Evolutionary conservation across 2,797 vertebrate genomes (phyloP).

Genomic region (Liasis olivaceus): DNA sequence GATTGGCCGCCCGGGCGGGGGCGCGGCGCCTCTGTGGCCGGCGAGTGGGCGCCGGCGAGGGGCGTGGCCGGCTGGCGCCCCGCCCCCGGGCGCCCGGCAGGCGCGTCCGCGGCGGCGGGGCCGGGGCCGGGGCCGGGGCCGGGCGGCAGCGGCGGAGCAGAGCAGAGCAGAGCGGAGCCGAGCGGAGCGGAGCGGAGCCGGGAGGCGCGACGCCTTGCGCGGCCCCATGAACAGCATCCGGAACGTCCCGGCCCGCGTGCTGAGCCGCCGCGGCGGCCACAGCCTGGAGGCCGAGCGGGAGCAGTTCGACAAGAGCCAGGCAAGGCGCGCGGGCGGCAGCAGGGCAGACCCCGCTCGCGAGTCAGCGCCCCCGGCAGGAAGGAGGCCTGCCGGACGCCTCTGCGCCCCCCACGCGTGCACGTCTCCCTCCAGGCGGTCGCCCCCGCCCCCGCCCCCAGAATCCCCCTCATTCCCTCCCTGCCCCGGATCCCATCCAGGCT

Average conservation of each 20-base stretch:
- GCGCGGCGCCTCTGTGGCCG: background rate
- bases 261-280: slow-evolving; percentile 82
- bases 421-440: background rate
- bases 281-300: slow-evolving; percentile 90
- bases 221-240: slow-evolving; percentile 86
- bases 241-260: slow-evolving; percentile 87
- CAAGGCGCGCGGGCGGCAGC: no score
- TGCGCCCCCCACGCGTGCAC: background rate
- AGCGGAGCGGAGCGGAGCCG: background rate
- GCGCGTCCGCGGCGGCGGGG: background rate
- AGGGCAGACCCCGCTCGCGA: no score
- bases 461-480: background rate
- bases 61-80: background rate
- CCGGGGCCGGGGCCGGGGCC: background rate
- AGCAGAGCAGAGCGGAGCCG: no score
- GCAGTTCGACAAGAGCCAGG: slow-evolving; percentile 95
- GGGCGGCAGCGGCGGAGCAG: no score
- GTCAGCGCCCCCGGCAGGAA: background rate
- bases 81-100: background rate
- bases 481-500: background rate
- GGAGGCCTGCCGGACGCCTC: background rate
- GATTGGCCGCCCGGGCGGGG: background rate
- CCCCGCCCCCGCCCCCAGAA: background rate
- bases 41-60: background rate
- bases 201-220: background rate